Conservation (phyloP, 2,797 vertebrate species). For the Lophius americanus region DNA sequence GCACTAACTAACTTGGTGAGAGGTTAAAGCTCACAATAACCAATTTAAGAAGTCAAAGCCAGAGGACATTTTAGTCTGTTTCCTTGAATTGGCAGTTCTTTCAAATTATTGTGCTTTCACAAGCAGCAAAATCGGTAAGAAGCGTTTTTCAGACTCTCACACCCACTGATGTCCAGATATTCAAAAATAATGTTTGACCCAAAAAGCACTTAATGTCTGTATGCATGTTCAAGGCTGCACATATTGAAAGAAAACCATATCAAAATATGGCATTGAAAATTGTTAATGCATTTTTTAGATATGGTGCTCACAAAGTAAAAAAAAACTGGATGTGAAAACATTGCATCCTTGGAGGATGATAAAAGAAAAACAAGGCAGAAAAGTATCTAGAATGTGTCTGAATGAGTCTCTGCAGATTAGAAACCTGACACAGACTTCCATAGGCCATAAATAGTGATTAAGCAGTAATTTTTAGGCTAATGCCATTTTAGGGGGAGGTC, state of each 20-base stretch:
- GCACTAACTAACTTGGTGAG: not conserved
- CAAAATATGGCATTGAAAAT: conserved; percentile 25
- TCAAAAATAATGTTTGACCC: conserved; percentile 22
- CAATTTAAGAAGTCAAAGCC: not conserved
- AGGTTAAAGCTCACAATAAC: conserved; percentile 1
- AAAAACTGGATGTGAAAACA: conserved; percentile 26
- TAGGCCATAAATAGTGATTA: conserved; percentile 16
- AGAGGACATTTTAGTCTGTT: not conserved
- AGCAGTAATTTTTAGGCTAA: conserved; percentile 35
- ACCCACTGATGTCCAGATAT: not conserved
- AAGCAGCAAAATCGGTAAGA: conserved; percentile 2
- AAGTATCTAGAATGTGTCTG: not conserved
- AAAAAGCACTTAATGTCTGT: conserved; percentile 20
- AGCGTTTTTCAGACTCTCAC: conserved; percentile 8
- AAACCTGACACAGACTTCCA: conserved; percentile 13
- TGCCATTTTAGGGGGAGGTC: conserved; percentile 30
- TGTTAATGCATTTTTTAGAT: conserved; percentile 15
- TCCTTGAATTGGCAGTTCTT: conserved; percentile 8
- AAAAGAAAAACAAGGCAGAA: conserved; percentile 7
- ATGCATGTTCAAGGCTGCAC: conserved; percentile 28
- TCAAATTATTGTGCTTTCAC: conserved; percentile 11
- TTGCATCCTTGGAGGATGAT: conserved; percentile 21
- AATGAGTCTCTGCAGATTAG: conserved; percentile 19
- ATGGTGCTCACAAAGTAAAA: not conserved
- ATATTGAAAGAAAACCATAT: conserved; percentile 5